Percentiles rank a stretch among this genome's conserved stretches.
These are phyloP conservation scores for Scaptomyza polygonia DNA, from an alignment of 2,888 invertebrate species.

Conservation along the genomic window DNA sequence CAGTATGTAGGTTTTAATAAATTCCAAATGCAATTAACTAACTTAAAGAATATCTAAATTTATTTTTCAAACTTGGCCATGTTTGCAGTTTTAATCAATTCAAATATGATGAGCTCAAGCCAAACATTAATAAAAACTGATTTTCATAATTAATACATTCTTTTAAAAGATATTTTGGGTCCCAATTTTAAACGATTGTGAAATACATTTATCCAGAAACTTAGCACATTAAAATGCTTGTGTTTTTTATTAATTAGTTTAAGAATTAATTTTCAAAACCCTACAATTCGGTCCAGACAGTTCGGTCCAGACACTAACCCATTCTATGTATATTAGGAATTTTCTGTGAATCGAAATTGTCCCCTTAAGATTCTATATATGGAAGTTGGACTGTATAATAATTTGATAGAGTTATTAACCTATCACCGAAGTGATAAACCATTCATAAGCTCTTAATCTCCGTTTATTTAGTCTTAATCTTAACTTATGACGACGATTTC, in stretches of 20 bases:
- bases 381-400: no score
- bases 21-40: not conserved
- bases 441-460: not conserved
- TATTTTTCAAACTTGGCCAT: conserved; percentile 2
- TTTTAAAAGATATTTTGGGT: not conserved
- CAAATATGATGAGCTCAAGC: conserved; percentile 1
- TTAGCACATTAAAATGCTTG: conserved; percentile 6
- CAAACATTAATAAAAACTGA: not conserved
- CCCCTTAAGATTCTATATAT: no score
- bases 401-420: conserved; percentile 2
- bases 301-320: no score
- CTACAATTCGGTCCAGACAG: no score
- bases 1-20: conserved; percentile 2
- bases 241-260: not conserved
- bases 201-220: conserved; percentile 10
- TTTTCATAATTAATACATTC: not conserved
- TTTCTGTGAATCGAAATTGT: no score
- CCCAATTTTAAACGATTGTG: conserved; percentile 2
- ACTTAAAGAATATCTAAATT: conserved; percentile 5
- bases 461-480: conserved; percentile 4
- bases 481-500: not conserved
- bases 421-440: conserved; percentile 10
- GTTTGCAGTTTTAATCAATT: no score
- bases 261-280: no score
- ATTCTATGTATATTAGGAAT: no score